Percentiles rank a stretch among this genome's conserved stretches.
These are phyloP conservation scores for Alloplasta piceator DNA, from an alignment of 2,888 invertebrate genomes.

Conservation along the genomic window DNA sequence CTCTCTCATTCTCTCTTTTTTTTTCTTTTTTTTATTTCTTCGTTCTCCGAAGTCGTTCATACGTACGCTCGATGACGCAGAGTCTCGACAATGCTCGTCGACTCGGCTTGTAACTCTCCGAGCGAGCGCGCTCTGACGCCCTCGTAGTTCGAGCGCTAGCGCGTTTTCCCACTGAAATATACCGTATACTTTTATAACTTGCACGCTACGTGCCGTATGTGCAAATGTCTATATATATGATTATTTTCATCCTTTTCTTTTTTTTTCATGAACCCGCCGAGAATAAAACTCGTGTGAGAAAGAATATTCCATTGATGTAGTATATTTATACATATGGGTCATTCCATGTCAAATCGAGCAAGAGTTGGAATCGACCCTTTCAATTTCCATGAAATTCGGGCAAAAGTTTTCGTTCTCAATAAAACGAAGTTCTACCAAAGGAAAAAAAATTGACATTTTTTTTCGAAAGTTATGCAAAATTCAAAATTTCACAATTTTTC, in stretches of 20 bases:
- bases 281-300: not conserved
- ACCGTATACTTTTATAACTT: slow-evolving; percentile 49
- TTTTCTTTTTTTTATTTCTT: slow-evolving; percentile 50
- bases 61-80: slow-evolving; percentile 62
- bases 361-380: no score
- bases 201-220: slow-evolving; percentile 37
- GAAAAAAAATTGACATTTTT: no score
- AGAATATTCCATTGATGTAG: slow-evolving; percentile 12
- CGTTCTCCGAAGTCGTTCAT: slow-evolving; percentile 58
- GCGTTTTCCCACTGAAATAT: slow-evolving; percentile 2
- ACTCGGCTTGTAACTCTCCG: slow-evolving; percentile 19
- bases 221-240: slow-evolving; percentile 41
- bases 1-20: slow-evolving; percentile 6
- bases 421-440: no score
- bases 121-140: slow-evolving; percentile 18
- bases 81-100: slow-evolving; percentile 62
- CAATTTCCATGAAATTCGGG: no score
- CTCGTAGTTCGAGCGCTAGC: slow-evolving; percentile 1
- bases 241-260: slow-evolving; percentile 25
- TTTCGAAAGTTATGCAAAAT: no score
- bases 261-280: no score
- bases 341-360: no score
- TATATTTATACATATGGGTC: no score
- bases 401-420: no score
- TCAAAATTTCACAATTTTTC: no score